Evolutionary conservation across 2,888 invertebrate genomes (phyloP).

Genomic region (Melangyna quadrimaculata): DNA sequence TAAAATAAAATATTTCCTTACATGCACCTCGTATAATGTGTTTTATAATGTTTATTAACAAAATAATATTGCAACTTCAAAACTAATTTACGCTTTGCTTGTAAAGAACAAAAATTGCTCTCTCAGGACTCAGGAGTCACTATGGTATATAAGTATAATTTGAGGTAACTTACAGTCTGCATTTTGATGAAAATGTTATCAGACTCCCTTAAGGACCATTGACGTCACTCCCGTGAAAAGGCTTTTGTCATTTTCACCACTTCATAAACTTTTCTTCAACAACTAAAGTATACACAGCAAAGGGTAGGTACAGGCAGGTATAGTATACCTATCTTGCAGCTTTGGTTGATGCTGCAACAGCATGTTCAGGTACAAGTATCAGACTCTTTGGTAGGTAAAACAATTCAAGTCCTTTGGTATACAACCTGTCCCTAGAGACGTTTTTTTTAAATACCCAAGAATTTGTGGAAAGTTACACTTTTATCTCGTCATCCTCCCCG

Average conservation of each 20-base stretch:
- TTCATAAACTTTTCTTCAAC: constrained; percentile 41
- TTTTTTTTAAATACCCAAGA: constrained; percentile 29
- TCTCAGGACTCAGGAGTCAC: constrained; percentile 8
- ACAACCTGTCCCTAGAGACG: constrained; percentile 27
- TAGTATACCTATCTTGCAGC: not conserved
- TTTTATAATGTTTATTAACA: not conserved
- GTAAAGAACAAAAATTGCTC: constrained; percentile 24
- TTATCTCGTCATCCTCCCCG: constrained; percentile 1
- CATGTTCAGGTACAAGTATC: constrained; percentile 36
- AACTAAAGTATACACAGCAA: constrained; percentile 14
- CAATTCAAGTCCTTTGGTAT: constrained; percentile 24
- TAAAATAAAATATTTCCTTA: not conserved
- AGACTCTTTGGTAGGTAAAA: constrained; percentile 1
- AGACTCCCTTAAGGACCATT: constrained; percentile 63
- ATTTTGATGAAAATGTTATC: constrained; percentile 45
- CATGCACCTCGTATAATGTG: not conserved
- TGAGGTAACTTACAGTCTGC: constrained; percentile 31
- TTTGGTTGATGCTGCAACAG: constrained; percentile 15
- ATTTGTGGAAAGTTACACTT: constrained; percentile 30
- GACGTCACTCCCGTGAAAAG: constrained; percentile 47
- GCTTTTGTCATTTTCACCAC: constrained; percentile 51
- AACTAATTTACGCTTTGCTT: constrained; percentile 17
- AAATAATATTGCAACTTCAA: constrained; percentile 30
- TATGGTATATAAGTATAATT: not conserved
- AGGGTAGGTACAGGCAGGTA: not conserved